A percentile compares a stretch with the other conserved stretches of the same genome.
Evolutionary conservation across 1,140 invertebrate species (phyloP).

Genomic region (Listronotus bonariensis): DNA sequence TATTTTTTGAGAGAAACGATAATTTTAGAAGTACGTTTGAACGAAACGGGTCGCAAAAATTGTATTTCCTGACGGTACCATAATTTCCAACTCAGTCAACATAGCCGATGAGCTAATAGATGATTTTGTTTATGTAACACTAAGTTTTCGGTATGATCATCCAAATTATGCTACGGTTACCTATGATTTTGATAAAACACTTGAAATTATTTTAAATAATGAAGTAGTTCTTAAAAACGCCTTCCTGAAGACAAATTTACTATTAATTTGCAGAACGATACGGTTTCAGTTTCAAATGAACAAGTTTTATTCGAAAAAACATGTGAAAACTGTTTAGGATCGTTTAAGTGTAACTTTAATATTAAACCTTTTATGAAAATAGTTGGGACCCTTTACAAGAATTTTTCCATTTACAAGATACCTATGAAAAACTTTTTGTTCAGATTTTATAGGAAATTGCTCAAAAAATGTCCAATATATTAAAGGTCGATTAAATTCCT

Average conservation of each 20-base stretch:
- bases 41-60: slow-evolving; percentile 29
- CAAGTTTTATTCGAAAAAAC: slow-evolving; percentile 25
- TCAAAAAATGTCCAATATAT: slow-evolving; percentile 21
- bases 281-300: slow-evolving; percentile 6
- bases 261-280: slow-evolving; percentile 10
- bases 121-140: slow-evolving; percentile 36
- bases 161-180: slow-evolving; percentile 35
- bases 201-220: slow-evolving; percentile 20
- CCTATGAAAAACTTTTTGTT: slow-evolving; percentile 31
- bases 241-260: slow-evolving; percentile 7
- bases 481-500: slow-evolving; percentile 12
- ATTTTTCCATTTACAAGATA: slow-evolving; percentile 31
- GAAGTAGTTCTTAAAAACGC: slow-evolving; percentile 12
- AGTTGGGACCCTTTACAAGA: slow-evolving; percentile 3
- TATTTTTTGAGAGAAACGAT: slow-evolving; percentile 39
- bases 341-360: slow-evolving; percentile 25
- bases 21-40: slow-evolving; percentile 32
- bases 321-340: slow-evolving; percentile 17
- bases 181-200: slow-evolving; percentile 23
- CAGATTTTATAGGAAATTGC: slow-evolving; percentile 35
- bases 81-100: slow-evolving; percentile 21
- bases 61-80: slow-evolving; percentile 36
- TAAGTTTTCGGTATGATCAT: slow-evolving; percentile 37
- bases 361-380: slow-evolving; percentile 5
- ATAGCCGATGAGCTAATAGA: slow-evolving; percentile 32